A percentile compares a stretch with the other conserved stretches of the same genome.
Conservation (phyloP, 2,113 vertebrate species). For the Meriones unguiculatus region DNA sequence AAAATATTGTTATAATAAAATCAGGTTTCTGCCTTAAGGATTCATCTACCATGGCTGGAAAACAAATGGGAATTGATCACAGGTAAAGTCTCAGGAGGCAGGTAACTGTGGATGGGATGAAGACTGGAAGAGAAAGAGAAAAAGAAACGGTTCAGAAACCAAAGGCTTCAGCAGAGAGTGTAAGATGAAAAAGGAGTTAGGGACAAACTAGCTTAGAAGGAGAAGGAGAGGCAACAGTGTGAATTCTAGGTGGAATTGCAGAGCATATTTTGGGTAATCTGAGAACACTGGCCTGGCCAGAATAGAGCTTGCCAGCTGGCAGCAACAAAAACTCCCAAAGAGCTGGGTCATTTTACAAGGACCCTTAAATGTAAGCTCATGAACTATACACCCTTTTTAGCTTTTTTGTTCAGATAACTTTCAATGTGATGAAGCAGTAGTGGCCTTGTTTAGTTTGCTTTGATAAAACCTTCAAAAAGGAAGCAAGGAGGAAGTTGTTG, state of each 20-base stretch:
- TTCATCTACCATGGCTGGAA: neutral
- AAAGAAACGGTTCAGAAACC: neutral
- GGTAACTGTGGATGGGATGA: neutral
- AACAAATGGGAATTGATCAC: neutral
- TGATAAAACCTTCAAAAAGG: slow-evolving; percentile 55
- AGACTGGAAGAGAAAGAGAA: neutral
- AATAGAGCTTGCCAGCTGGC: neutral
- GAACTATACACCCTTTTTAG: neutral
- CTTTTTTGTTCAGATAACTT: slow-evolving; percentile 16
- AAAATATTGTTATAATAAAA: slow-evolving; percentile 29
- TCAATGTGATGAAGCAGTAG: neutral
- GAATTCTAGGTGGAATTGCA: neutral
- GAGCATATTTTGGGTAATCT: neutral
- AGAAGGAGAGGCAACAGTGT: neutral
- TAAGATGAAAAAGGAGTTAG: neutral
- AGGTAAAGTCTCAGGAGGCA: neutral
- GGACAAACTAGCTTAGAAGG: neutral
- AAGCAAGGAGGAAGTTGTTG: slow-evolving; percentile 48
- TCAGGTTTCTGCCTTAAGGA: neutral
- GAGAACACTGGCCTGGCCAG: neutral
- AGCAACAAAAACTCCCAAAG: neutral
- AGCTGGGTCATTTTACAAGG: neutral
- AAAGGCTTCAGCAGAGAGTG: neutral
- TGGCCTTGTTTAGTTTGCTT: slow-evolving; percentile 59
- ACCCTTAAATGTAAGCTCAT: neutral